phyloP scores from a whole-genome alignment of 2,888 invertebrate genomes.

The Chrysopilus asiliformis region DNA sequence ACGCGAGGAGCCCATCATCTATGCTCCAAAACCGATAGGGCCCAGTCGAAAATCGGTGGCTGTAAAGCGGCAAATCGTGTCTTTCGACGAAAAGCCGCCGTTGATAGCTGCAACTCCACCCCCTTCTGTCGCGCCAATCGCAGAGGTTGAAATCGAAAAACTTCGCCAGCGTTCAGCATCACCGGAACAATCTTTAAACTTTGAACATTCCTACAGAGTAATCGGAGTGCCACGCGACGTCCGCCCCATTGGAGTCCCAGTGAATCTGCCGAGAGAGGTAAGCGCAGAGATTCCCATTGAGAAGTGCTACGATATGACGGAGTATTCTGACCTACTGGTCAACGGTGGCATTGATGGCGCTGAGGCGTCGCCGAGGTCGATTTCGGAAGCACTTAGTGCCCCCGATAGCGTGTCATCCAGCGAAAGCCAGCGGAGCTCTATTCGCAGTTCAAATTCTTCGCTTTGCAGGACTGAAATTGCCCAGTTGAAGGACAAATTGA shows the following conservation, averaged over 20 bases:
- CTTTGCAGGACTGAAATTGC: not conserved
- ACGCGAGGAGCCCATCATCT: conserved; percentile 51
- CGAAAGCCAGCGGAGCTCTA: conserved; percentile 5
- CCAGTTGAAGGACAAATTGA: conserved; percentile 24
- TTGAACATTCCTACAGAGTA: not conserved
- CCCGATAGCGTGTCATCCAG: conserved; percentile 5
- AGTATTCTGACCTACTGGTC: no score
- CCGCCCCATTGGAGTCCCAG: not conserved
- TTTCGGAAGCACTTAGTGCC: not conserved
- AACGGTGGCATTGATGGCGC: no score
- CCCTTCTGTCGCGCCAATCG: no score
- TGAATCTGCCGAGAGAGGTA: no score
- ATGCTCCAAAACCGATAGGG: conserved; percentile 48
- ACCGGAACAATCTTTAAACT: not conserved
- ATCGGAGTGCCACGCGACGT: not conserved
- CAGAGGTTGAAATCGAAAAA: not conserved
- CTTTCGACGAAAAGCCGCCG: conserved; percentile 16
- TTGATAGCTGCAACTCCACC: no score
- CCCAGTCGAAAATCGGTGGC: conserved; percentile 24
- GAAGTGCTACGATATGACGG: not conserved
- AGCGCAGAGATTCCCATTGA: not conserved
- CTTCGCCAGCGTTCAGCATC: not conserved
- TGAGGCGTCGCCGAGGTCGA: no score
- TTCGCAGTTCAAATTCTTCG: conserved; percentile 3
- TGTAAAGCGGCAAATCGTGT: conserved; percentile 28